phyloP scores from a whole-genome alignment of 2,797 vertebrate species.

The Macroramphosus scolopax region DNA sequence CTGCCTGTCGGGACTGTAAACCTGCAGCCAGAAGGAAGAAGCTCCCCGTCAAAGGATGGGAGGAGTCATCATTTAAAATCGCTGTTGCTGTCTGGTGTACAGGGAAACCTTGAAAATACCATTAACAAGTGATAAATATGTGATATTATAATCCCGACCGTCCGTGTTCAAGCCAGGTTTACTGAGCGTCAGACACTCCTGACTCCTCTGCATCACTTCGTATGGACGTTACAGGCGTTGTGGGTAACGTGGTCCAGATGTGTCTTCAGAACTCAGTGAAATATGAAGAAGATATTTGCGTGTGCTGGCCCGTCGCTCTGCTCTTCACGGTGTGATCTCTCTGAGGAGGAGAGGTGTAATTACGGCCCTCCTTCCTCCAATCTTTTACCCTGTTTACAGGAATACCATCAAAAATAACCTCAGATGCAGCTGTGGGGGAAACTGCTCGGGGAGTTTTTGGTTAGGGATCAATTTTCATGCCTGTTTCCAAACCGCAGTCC shows the following conservation, averaged over 20 bases:
- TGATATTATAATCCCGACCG: too few relatives aligned
- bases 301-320: slow-evolving; percentile 5
- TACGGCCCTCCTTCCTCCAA: neutral
- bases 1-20: too few relatives aligned
- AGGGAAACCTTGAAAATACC: too few relatives aligned
- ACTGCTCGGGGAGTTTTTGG: slow-evolving; percentile 43
- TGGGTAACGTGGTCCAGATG: slow-evolving; percentile 2
- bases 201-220: too few relatives aligned
- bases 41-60: too few relatives aligned
- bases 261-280: slow-evolving; percentile 9
- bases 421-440: slow-evolving; percentile 56
- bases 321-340: slow-evolving; percentile 8
- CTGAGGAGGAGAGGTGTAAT: neutral
- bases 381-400: slow-evolving; percentile 4
- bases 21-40: too few relatives aligned
- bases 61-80: too few relatives aligned
- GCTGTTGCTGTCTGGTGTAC: too few relatives aligned
- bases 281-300: neutral
- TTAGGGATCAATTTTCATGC: slow-evolving; percentile 45
- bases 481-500: slow-evolving; percentile 40
- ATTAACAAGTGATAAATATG: too few relatives aligned
- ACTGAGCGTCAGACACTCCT: too few relatives aligned
- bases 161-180: too few relatives aligned
- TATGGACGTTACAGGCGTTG: neutral
- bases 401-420: slow-evolving; percentile 42